These are phyloP conservation scores for Fopius arisanus DNA, from an alignment of 1,140 invertebrate genomes.

Conservation along the genomic window DNA sequence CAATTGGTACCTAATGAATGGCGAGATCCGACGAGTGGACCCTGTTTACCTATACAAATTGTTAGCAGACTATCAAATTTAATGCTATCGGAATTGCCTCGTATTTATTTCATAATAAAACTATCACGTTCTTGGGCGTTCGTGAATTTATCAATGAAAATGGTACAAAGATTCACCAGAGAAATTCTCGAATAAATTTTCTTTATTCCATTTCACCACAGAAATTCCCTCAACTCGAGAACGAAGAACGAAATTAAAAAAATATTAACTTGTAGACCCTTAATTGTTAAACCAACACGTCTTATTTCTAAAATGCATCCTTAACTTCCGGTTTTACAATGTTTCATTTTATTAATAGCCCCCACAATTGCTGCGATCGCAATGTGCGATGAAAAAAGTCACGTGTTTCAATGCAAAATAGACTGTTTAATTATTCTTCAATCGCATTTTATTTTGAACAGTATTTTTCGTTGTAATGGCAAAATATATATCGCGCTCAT, in stretches of 20 bases:
- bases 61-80: slow-evolving; percentile 24
- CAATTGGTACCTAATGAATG: neutral
- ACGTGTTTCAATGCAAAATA: neutral
- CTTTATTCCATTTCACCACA: neutral
- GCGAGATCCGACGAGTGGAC: slow-evolving; percentile 11
- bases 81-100: neutral
- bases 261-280: slow-evolving; percentile 25
- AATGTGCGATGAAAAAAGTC: neutral
- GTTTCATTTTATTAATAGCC: neutral
- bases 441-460: neutral
- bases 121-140: neutral
- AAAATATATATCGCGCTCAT: slow-evolving; percentile 25
- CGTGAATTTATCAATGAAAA: neutral
- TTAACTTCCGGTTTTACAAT: neutral
- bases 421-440: neutral
- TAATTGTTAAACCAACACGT: slow-evolving; percentile 28
- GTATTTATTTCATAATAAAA: neutral
- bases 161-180: neutral
- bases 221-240: neutral
- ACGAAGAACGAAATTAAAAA: neutral
- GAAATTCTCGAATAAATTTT: neutral
- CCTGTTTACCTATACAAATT: slow-evolving; percentile 33
- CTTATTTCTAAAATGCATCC: neutral
- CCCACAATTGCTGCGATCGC: neutral
- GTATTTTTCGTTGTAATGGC: slow-evolving; percentile 13